Conservation (phyloP, 2,888 invertebrate species). For the Lycophotia porphyrea region DNA sequence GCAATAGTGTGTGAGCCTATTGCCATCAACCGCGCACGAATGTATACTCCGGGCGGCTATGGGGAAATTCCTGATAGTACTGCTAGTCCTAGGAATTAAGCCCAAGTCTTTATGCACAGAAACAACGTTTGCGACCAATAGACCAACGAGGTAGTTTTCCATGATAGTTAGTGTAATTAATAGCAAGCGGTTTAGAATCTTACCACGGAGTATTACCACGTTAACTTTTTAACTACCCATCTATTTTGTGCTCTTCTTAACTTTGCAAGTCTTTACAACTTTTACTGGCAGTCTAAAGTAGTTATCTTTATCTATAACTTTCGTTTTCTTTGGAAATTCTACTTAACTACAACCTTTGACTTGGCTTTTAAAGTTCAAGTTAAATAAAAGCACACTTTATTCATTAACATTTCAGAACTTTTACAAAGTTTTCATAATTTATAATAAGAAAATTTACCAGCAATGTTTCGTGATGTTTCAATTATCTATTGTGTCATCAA, state of each 20-base stretch:
- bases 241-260: constrained; percentile 51
- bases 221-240: constrained; percentile 54
- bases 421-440: constrained; percentile 22
- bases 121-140: background rate
- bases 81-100: background rate
- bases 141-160: background rate
- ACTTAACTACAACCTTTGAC: constrained; percentile 42
- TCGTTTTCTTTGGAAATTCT: constrained; percentile 51
- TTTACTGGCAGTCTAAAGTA: constrained; percentile 50
- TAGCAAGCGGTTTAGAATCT: constrained; percentile 33
- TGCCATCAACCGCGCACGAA: background rate
- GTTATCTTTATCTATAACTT: constrained; percentile 60
- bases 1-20: background rate
- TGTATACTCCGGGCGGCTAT: background rate
- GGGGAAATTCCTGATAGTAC: background rate
- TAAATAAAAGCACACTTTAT: constrained; percentile 36
- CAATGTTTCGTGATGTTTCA: background rate
- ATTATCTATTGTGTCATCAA: background rate
- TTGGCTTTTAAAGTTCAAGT: constrained; percentile 39
- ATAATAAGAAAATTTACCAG: background rate
- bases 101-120: background rate
- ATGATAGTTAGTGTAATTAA: constrained; percentile 27
- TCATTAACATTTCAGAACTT: constrained; percentile 35
- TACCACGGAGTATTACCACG: constrained; percentile 29
- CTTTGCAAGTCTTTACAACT: constrained; percentile 53